Base-by-base conservation (phyloP, 1,140 invertebrate species). In the Brachystomella parvula region DNA sequence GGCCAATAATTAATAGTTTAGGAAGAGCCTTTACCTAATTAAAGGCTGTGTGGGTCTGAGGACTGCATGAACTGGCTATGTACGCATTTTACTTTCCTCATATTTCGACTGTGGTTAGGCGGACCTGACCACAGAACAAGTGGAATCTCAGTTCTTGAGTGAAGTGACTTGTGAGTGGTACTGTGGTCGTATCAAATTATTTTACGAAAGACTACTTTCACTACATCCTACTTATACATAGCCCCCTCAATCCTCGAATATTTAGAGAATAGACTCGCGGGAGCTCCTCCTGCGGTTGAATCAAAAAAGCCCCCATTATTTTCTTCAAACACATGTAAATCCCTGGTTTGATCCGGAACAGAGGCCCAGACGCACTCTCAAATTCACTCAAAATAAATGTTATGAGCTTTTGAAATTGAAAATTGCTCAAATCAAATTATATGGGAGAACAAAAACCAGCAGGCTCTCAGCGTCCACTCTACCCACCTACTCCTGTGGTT, bases 271-370 rank as follows among this genome's bases (percentile, higher is more conserved):
- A n/a, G n/a, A n/a, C n/a, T n/a, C n/a, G n/a, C n/a, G n/a, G n/a
- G n/a, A n/a, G n/a, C n/a, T n/a, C n/a, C n/a, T n/a, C n/a, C n/a
- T 53, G 49, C 49, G 49, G 49, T 53, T 53, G 12, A 53, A 53
- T 19, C 49, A 17, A 12, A 53, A n/a, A 53, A 53, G 49, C 24
- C 12, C 12, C 49, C 49, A 53, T 53, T 53, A 53, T 53, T 53
- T n/a, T 19, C 49, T 24, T 53, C 49, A 53, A 53, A 53, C 49
- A 53, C 24, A 53, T 53, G 49, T 53, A 53, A 53, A 39, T 39
- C 35, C 35, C 35, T 39, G 6, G 49, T 53, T 15, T 53, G 9
- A 15, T 6, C 6, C 24, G 49, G 24, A 15, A 9, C 49, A 26
- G 24, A 53, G 49, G 24, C 24, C 24, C n/a, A n/a, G n/a, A n/a